These are phyloP conservation scores for Lordiphosa clarofinis DNA, from an alignment of 1,140 invertebrate species.

Conservation along the genomic window DNA sequence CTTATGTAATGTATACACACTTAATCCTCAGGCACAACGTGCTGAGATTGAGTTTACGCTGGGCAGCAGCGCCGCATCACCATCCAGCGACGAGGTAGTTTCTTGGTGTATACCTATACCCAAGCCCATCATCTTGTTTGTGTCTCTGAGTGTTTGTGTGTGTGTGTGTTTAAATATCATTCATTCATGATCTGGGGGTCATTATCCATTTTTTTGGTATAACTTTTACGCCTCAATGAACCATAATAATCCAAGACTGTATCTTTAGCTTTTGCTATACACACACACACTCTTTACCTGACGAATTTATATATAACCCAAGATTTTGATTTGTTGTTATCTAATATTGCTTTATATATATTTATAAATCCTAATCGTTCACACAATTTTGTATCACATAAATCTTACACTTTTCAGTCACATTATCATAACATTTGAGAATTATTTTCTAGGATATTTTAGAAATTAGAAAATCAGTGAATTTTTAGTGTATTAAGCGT, in stretches of 20 bases:
- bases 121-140: slow-evolving; percentile 3
- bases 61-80: slow-evolving; percentile 81
- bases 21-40: slow-evolving; percentile 89
- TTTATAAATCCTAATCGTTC: slow-evolving; percentile 1
- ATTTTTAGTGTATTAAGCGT: too few relatives aligned
- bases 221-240: too few relatives aligned
- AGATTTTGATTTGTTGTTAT: slow-evolving; percentile 26
- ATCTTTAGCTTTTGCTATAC: slow-evolving; percentile 22
- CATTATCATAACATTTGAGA: too few relatives aligned
- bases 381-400: slow-evolving; percentile 2
- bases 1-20: slow-evolving; percentile 15
- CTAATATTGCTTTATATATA: slow-evolving; percentile 30
- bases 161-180: not conserved
- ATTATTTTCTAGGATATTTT: too few relatives aligned
- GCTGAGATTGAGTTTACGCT: slow-evolving; percentile 95
- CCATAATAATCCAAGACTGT: slow-evolving; percentile 5
- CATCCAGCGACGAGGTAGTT: slow-evolving; percentile 66
- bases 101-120: slow-evolving; percentile 24
- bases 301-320: slow-evolving; percentile 28
- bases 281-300: slow-evolving; percentile 9
- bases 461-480: too few relatives aligned
- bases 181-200: not conserved
- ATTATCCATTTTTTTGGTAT: too few relatives aligned
- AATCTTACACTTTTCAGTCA: not conserved
- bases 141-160: not conserved